Base-by-base conservation (phyloP, 2,797 vertebrate species). In the Labeo calbasu region DNA sequence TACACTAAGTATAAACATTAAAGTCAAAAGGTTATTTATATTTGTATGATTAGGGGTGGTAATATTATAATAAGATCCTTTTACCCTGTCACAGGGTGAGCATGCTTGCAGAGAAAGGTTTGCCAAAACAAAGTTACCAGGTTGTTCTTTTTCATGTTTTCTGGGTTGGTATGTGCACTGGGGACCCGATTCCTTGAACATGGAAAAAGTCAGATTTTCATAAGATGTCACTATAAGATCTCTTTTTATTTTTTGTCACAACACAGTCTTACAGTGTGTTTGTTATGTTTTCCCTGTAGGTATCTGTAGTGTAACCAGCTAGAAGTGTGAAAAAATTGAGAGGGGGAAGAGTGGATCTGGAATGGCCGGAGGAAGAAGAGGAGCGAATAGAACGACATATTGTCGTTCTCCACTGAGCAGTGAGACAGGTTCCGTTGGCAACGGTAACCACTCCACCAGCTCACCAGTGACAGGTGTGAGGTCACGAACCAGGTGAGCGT, bases 281-380 rank as follows among this genome's bases (percentile, higher is more conserved):
- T 57, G 50, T 59, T 57, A 32, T 76, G 28, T 43, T 83, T 69
- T 32, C 28, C 1, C 9, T 50, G 23, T 19, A 77, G 61, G 81
- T 69, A 12, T 28, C 61, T 32, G 14, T 43, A 77, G 48, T 68
- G n/a, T 77, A 48, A 68, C 63, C n/a, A 72, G 32, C 43, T 50
- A 65, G 9, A 77, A 61, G 25, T 40, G 50, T 1, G n/a, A 66
- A 72, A 72, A 13, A n/a, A 3, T 32, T 75, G 12, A 73, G 80
- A 88, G 59, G 1, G 86, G 84, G 83, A 79, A 81, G 50, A 57
- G 53, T 4, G 87, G 85, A 87, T 92, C 92, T 94, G 96, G 91
- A 48, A 96, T 98, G 96, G 95, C 97, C 86, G 98, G 98, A 92
- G 98, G 98, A 92, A 95, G 98, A 92, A 96, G 98, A 96, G 98